Evolutionary conservation across 2,113 vertebrate species (phyloP).

Genomic region (Sarotherodon lohbergeri): DNA sequence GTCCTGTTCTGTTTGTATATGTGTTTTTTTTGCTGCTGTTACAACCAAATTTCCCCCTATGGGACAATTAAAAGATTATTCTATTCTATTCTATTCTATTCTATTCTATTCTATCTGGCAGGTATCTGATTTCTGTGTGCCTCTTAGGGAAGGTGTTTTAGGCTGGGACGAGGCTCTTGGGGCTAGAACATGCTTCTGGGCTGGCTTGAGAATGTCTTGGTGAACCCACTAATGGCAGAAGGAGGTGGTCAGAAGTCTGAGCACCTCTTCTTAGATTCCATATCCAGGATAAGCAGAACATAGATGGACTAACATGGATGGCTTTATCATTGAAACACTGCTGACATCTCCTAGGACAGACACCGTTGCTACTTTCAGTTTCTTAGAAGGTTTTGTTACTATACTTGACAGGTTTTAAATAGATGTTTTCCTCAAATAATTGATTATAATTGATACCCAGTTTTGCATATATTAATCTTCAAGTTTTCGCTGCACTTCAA

Average conservation of each 20-base stretch:
- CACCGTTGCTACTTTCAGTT: neutral
- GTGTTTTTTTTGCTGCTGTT: fast-evolving
- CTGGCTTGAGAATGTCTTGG: neutral
- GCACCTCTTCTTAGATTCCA: neutral
- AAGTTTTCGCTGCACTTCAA: neutral
- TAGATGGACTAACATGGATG: neutral
- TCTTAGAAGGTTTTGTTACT: neutral
- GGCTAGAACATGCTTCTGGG: neutral
- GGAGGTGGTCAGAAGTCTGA: neutral
- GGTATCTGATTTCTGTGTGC: fast-evolving
- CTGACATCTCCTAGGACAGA: neutral
- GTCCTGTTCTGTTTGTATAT: neutral
- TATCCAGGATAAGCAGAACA: neutral
- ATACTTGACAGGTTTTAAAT: neutral
- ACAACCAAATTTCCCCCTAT: neutral
- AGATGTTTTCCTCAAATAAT: neutral
- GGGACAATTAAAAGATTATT: neutral
- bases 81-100: neutral
- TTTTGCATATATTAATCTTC: neutral
- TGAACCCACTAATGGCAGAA: neutral
- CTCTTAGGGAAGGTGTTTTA: neutral
- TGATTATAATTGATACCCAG: neutral
- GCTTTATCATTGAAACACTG: neutral
- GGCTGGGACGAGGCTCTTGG: neutral
- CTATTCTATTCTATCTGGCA: neutral